phyloP scores from a whole-genome alignment of 2,113 vertebrate species.

The Protobothrops flavoviridis region DNA sequence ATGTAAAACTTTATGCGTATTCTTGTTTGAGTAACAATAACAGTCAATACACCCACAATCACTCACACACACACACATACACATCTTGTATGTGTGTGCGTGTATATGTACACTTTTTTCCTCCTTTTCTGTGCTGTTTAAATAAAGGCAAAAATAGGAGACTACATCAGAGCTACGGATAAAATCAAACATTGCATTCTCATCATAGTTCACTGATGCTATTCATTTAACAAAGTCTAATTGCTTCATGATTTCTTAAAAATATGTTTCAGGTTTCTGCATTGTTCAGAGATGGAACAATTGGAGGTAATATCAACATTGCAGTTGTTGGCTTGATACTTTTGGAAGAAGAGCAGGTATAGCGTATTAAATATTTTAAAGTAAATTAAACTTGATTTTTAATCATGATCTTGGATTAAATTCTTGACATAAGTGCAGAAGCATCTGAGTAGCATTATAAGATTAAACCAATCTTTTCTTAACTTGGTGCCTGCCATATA shows the following conservation, averaged over 20 bases:
- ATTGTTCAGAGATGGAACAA: constrained; percentile 88
- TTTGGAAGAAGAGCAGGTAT: constrained; percentile 87
- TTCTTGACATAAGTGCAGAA: background rate
- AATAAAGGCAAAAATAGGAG: background rate
- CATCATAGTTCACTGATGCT: background rate
- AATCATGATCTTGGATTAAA: background rate
- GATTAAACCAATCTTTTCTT: background rate
- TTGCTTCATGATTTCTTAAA: background rate
- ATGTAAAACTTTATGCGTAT: background rate
- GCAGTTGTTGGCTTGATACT: constrained; percentile 86
- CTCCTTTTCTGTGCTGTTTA: background rate
- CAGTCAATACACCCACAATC: background rate
- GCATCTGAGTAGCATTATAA: background rate
- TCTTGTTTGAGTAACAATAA: background rate
- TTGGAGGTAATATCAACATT: constrained; percentile 88
- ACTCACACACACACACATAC: background rate
- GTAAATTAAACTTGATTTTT: background rate
- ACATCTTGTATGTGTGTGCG: background rate
- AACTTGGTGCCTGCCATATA: background rate
- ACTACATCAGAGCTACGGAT: background rate
- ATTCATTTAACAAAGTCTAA: fast-evolving
- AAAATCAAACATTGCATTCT: background rate
- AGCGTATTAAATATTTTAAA: background rate
- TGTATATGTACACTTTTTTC: background rate
- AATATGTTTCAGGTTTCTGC: constrained; percentile 79